A percentile compares a stretch with the other conserved stretches of the same genome.
phyloP scores from a whole-genome alignment of 2,113 vertebrate species.

The Quiscalus mexicanus region DNA sequence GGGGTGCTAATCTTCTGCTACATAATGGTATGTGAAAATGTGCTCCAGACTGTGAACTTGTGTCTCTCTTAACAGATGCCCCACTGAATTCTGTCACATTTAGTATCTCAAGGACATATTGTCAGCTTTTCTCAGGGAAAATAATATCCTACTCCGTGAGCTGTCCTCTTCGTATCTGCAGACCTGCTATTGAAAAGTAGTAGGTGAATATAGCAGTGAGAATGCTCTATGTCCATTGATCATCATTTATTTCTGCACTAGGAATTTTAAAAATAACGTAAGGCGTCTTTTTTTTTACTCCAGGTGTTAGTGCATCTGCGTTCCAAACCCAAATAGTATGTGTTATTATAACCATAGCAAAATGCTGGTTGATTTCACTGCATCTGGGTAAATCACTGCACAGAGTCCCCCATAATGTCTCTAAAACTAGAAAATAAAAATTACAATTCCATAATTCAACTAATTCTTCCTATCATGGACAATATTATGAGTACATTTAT shows the following conservation, averaged over 20 bases:
- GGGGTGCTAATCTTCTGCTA: background rate
- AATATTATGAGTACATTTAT: background rate
- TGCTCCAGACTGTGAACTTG: background rate
- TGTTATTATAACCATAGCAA: background rate
- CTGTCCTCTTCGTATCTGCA: background rate
- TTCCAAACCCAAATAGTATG: background rate
- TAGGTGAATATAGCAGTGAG: background rate
- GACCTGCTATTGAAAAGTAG: background rate
- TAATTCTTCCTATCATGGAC: background rate
- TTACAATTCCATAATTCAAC: background rate
- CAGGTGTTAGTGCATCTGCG: accelerated
- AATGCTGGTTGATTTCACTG: background rate
- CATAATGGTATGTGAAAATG: background rate
- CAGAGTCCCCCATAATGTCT: background rate
- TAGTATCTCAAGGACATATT: background rate
- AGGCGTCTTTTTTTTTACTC: accelerated
- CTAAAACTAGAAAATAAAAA: background rate
- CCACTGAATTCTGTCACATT: background rate
- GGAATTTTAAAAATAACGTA: background rate
- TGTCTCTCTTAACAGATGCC: background rate
- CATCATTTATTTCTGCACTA: background rate
- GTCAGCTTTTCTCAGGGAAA: background rate
- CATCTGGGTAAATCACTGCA: background rate
- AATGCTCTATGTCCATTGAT: background rate
- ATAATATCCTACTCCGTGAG: background rate